Base-by-base conservation (phyloP, 2,113 vertebrate species). In the Labrus mixtus region DNA sequence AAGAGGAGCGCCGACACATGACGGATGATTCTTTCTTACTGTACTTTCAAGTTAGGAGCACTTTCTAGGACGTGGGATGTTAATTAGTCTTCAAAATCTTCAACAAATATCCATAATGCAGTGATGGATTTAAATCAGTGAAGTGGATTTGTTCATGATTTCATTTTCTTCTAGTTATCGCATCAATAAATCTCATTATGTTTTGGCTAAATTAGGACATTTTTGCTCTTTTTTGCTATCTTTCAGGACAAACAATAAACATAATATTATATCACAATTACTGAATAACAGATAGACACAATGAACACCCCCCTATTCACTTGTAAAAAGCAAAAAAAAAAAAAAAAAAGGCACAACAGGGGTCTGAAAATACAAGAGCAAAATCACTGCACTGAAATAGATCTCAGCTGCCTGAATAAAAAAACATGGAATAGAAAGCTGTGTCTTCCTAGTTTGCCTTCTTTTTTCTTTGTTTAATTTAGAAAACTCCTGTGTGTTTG, bases 241-340 rank as follows among this genome's bases (percentile, higher is more conserved):
- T 85, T 81, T 77, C 58, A 76, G 81, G 79, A 86, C 81, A 86
- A 88, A 86, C 71, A 68, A 74, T 75, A 65, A 76, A 62, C 68
- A 62, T 76, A 75, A 83, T 68, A 86, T 33, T 33, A 41, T 20
- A 80, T 68, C 57, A 68, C 71, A 66, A 88, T 83, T 84, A 81
- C 61, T 79, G 61, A 78, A 91, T 85, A 90, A 91, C 90, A 87
- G 76, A 87, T 87, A 68, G 73, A 73, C 60, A 56, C 0, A n/a
- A 70, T 71, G 61, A 91, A 81, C 60, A 79, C 65, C 67, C 68
- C 39, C 45, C 19, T 33, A 54, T 80, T 84, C 55, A 81, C 55
- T 61, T 76, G 54, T 65, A 74, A 54, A 55, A 58, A 73, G 59
- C 29, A 11, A 33, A 63, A 58, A 54, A 55, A 58, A 73, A 56